A percentile compares a stretch with the other conserved stretches of the same genome.
phyloP scores from a whole-genome alignment of 2,797 vertebrate species.

The Notoglanidium macrostoma region DNA sequence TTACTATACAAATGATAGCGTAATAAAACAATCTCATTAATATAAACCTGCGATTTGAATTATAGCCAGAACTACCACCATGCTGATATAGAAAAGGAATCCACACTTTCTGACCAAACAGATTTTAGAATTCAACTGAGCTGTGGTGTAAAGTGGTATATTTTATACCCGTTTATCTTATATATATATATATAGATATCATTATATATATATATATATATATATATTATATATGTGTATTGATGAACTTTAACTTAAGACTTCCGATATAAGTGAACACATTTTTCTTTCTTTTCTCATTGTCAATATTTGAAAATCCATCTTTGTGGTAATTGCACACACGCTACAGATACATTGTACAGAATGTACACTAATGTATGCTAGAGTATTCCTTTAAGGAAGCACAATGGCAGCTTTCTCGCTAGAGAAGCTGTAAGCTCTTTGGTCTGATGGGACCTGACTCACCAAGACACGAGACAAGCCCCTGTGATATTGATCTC shows the following conservation, averaged over 20 bases:
- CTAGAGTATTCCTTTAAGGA: not conserved
- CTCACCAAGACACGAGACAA: slow-evolving; percentile 34
- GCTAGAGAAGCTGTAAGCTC: not conserved
- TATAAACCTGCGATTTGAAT: not conserved
- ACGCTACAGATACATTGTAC: not conserved
- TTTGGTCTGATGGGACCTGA: slow-evolving; percentile 37
- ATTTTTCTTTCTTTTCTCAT: slow-evolving; percentile 1
- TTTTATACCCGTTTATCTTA: not conserved
- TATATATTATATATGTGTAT: not conserved
- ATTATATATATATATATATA: too few species aligned
- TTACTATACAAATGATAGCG: not conserved
- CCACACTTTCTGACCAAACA: not conserved
- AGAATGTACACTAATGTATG: not conserved
- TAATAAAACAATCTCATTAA: not conserved
- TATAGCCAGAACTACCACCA: not conserved
- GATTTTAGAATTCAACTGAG: not conserved
- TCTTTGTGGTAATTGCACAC: not conserved
- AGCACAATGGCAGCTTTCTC: slow-evolving; percentile 8
- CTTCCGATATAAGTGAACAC: not conserved
- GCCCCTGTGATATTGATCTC: slow-evolving; percentile 58
- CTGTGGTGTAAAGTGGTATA: not conserved
- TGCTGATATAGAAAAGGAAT: not conserved
- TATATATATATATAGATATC: too few species aligned
- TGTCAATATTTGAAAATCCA: not conserved
- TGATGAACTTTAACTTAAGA: not conserved